Conservation (phyloP, 2,113 vertebrate species). For the Barbus barbus region DNA sequence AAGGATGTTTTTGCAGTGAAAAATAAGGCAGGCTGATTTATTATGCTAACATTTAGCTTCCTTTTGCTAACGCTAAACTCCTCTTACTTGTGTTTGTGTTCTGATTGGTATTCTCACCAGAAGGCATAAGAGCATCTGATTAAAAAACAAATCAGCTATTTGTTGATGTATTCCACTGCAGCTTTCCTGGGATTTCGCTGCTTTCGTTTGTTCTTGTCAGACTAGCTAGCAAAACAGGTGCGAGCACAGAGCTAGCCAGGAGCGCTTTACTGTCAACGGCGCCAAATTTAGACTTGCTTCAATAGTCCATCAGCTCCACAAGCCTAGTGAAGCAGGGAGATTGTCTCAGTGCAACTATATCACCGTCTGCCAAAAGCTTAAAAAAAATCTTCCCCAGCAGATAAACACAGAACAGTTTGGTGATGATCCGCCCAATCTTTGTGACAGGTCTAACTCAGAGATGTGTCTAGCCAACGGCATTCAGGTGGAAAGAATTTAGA, state of each 20-base stretch:
- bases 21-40: conserved; percentile 24
- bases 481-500: conserved; percentile 57
- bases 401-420: conserved; percentile 41
- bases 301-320: conserved; percentile 32
- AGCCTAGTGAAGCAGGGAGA: conserved; percentile 47
- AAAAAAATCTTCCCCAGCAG: conserved; percentile 19
- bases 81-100: conserved; percentile 23
- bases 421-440: conserved; percentile 54
- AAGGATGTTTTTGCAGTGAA: background rate
- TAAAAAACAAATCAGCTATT: conserved; percentile 54
- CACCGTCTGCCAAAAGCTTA: conserved; percentile 50
- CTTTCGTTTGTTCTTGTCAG: conserved; percentile 32
- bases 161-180: conserved; percentile 43
- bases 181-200: conserved; percentile 39
- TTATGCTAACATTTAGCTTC: background rate
- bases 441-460: conserved; percentile 57
- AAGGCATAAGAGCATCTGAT: conserved; percentile 40
- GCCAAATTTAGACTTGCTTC: conserved; percentile 42
- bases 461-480: conserved; percentile 49
- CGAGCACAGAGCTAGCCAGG: conserved; percentile 32
- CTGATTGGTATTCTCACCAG: conserved; percentile 32
- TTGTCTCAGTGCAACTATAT: conserved; percentile 60
- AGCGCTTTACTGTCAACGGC: conserved; percentile 44
- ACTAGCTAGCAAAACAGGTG: conserved; percentile 39
- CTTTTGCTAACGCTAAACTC: background rate